Conservation (phyloP, 1,140 invertebrate species). For the Heliconius congener region DNA sequence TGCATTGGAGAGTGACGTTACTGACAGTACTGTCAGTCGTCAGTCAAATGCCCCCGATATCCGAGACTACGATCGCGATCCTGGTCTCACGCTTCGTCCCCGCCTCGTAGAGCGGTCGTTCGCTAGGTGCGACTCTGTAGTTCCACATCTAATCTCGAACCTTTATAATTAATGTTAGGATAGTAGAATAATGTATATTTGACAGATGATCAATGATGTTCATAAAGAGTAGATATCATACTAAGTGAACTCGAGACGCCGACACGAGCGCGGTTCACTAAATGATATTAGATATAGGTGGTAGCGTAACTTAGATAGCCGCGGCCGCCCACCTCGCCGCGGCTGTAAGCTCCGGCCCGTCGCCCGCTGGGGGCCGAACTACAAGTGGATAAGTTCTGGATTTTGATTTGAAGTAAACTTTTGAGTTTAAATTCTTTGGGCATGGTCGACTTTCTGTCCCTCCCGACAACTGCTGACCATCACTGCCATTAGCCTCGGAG, state of each 20-base stretch:
- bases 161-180: constrained; percentile 34
- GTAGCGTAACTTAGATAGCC: constrained; percentile 33
- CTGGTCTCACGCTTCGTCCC: constrained; percentile 15
- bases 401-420: constrained; percentile 46
- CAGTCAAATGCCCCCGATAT: constrained; percentile 14
- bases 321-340: constrained; percentile 19
- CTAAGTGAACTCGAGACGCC: constrained; percentile 38
- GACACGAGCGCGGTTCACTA: constrained; percentile 41
- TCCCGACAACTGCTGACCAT: constrained; percentile 72
- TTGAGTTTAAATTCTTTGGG: constrained; percentile 60
- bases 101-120: constrained; percentile 32
- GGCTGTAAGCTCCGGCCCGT: constrained; percentile 29
- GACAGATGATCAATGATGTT: constrained; percentile 44
- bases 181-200: constrained; percentile 46
- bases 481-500: constrained; percentile 72
- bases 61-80: constrained; percentile 15
- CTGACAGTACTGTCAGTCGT: constrained; percentile 3
- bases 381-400: constrained; percentile 38
- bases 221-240: constrained; percentile 51
- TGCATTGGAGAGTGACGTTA: not conserved
- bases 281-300: constrained; percentile 48
- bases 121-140: constrained; percentile 40
- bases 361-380: constrained; percentile 1
- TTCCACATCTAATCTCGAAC: constrained; percentile 31
- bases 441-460: constrained; percentile 65